Evolutionary conservation across 2,888 invertebrate genomes (phyloP), one percentile per base, ranked within the genome.

Genomic region (Muschampia plurimacula): DNA sequence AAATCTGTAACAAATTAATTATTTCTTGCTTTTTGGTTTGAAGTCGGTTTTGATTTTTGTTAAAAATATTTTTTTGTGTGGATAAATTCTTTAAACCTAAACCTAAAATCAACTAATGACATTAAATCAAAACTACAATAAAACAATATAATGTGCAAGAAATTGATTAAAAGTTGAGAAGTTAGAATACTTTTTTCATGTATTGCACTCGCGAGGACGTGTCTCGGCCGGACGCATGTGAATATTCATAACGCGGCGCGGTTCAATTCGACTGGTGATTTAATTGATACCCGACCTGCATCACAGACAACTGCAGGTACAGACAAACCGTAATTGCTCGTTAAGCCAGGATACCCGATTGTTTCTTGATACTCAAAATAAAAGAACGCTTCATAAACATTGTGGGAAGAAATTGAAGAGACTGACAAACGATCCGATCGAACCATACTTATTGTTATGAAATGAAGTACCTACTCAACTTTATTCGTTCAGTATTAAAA

Each of bases 281-380:
- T 92, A 92, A 93, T 92, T 90, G 90, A 89, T 92, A 86, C 87
- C 81, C 81, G 77, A 78, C 80, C 78, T 77, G 81, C 80, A 82
- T 80, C 80, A 81, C 86, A 84, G 79, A 85, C 85, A 83, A 81
- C 83, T 83, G 77, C 85, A 78, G 82, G 83, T 86, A 90, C 89
- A 86, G 85, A 87, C 86, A 87, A 88, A 90, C 89, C 87, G 84
- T 90, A 92, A 92, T 92, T 92, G 92, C 92, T 92, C 91, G 93
- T 93, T 92, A 92, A 87, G 88, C 77, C 83, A 84, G 86, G 86
- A 89, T 86, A 76, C 88, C 87, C 89, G 87, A 93, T 92, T 92
- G 93, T 92, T 92, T 85, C 86, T 92, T 87, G 87, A 90, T 90
- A 86, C 87, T 86, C 81, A 90, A 90, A 92, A 90, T 87, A 92